Evolutionary conservation across 2,888 invertebrate genomes (phyloP).

Genomic region (Callyntrura sp.): DNA sequence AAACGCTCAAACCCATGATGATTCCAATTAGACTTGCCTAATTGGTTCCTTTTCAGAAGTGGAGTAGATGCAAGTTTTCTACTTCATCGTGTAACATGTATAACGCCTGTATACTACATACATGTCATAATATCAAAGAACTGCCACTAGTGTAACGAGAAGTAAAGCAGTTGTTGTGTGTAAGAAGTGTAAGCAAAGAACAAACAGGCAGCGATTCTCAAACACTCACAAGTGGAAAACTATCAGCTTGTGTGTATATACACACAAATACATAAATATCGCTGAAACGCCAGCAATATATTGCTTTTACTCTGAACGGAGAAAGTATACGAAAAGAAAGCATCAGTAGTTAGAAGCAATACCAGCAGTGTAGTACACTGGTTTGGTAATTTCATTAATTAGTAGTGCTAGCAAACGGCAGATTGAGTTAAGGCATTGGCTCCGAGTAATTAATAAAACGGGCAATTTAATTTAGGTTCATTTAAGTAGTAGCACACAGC

Average conservation of each 20-base stretch:
- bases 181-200: slow-evolving; percentile 31
- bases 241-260: neutral
- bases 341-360: slow-evolving; percentile 45
- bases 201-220: slow-evolving; percentile 39
- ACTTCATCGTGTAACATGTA: neutral
- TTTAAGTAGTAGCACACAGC: slow-evolving; percentile 67
- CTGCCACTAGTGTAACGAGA: neutral
- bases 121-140: slow-evolving; percentile 1
- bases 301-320: slow-evolving; percentile 50
- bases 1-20: slow-evolving; percentile 76
- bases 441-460: slow-evolving; percentile 79
- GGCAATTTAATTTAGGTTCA: slow-evolving; percentile 76
- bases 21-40: slow-evolving; percentile 77
- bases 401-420: slow-evolving; percentile 80
- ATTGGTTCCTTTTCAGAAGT: slow-evolving; percentile 80
- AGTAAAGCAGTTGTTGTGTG: slow-evolving; percentile 25
- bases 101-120: neutral
- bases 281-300: too few species aligned
- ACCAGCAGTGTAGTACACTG: slow-evolving; percentile 75
- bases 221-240: slow-evolving; percentile 2
- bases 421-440: slow-evolving; percentile 81
- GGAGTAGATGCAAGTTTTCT: neutral
- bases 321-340: slow-evolving; percentile 49
- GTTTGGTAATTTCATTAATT: slow-evolving; percentile 80
- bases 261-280: too few species aligned